phyloP scores from a whole-genome alignment of 2,888 invertebrate species.

The Lasioglossum figueresi region DNA sequence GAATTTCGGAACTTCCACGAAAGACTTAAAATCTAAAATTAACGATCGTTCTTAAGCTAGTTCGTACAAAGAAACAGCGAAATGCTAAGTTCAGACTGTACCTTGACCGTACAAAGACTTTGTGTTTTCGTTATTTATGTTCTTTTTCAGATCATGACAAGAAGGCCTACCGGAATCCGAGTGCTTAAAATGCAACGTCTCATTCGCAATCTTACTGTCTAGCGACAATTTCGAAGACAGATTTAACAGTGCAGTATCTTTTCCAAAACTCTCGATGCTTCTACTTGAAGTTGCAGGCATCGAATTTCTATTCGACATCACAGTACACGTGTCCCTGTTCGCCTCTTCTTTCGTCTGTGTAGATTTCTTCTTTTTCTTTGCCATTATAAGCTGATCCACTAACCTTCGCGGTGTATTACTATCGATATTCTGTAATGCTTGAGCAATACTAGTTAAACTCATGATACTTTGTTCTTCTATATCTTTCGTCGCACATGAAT shows the following conservation, averaged over 20 bases:
- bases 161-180: constrained; percentile 20
- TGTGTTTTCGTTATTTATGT: constrained; percentile 7
- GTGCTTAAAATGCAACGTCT: constrained; percentile 37
- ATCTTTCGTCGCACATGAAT: constrained; percentile 47
- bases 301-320: constrained; percentile 63
- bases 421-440: constrained; percentile 75
- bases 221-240: constrained; percentile 72
- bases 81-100: constrained; percentile 2
- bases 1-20: constrained; percentile 40
- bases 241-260: constrained; percentile 36
- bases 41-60: constrained; percentile 1
- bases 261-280: constrained; percentile 29
- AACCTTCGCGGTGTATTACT: constrained; percentile 77
- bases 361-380: constrained; percentile 69
- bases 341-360: constrained; percentile 39
- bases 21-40: constrained; percentile 41
- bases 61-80: background rate
- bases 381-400: constrained; percentile 78
- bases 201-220: constrained; percentile 67
- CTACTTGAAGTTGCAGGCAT: constrained; percentile 61
- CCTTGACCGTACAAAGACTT: constrained; percentile 34
- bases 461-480: constrained; percentile 75
- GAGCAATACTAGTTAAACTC: constrained; percentile 79
- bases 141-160: constrained; percentile 39
- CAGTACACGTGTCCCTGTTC: constrained; percentile 65